Conservation (phyloP, 1,140 invertebrate species). For the Drosophila hydei region DNA sequence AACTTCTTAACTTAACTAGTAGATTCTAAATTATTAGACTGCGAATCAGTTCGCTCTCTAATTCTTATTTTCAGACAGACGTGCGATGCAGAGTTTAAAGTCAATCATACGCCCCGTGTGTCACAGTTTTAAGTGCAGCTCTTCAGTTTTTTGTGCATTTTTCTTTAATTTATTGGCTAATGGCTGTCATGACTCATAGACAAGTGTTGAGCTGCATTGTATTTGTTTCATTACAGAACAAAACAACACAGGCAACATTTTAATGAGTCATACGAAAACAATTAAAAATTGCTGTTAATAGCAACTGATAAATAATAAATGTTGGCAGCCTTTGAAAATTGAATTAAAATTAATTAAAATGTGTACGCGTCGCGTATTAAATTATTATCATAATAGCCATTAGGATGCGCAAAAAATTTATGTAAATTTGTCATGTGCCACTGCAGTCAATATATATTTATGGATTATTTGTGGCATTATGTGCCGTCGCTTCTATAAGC, state of each 20-base stretch:
- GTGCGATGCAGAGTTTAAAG: no score
- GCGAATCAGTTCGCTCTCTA: no score
- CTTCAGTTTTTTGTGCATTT: background rate
- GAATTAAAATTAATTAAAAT: conserved; percentile 22
- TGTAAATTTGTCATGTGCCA: conserved; percentile 49
- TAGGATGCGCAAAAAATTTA: conserved; percentile 56
- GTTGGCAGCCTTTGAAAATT: background rate
- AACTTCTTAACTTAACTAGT: no score
- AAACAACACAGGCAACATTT: background rate
- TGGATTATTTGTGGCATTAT: conserved; percentile 52
- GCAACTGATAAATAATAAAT: background rate
- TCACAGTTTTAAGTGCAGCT: background rate
- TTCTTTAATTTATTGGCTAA: background rate
- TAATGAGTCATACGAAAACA: background rate
- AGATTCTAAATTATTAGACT: no score
- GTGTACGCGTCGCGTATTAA: conserved; percentile 14
- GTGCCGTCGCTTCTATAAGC: conserved; percentile 56
- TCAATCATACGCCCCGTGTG: no score
- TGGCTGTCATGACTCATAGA: no score
- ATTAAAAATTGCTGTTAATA: background rate
- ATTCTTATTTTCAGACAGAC: no score
- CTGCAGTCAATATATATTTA: conserved; percentile 36
- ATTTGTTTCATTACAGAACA: no score
- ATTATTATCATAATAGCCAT: conserved; percentile 52
- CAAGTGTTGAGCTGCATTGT: no score